A percentile compares a stretch with the other conserved stretches of the same genome.
Evolutionary conservation across 1,140 invertebrate genomes (phyloP).

Genomic region (Archegozetes longisetosus): DNA sequence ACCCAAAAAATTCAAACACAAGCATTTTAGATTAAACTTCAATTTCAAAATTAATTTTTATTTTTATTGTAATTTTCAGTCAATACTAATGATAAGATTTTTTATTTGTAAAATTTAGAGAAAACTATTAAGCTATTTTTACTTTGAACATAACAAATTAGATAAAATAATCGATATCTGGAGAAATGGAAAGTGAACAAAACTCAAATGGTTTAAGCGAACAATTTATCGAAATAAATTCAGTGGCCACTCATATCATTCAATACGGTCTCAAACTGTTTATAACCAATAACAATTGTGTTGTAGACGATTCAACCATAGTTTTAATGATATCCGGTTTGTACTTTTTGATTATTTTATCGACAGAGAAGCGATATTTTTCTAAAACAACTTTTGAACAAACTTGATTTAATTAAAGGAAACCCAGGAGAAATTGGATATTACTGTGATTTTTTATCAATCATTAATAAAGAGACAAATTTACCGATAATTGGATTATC

Average conservation of each 20-base stretch:
- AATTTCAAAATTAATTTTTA: too few relatives aligned
- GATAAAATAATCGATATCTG: too few relatives aligned
- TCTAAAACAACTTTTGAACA: neutral
- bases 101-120: too few relatives aligned
- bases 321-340: neutral
- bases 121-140: too few relatives aligned
- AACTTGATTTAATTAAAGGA: slow-evolving; percentile 1
- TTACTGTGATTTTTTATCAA: neutral
- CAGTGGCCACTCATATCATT: neutral
- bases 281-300: neutral
- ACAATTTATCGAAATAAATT: neutral
- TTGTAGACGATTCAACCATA: neutral
- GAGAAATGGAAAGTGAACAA: too few relatives aligned
- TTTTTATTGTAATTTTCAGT: too few relatives aligned
- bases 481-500: slow-evolving; percentile 8
- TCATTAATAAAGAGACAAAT: neutral
- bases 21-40: too few relatives aligned
- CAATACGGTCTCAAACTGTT: neutral
- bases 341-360: neutral
- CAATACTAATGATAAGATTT: too few relatives aligned
- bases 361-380: too few relatives aligned
- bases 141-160: too few relatives aligned
- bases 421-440: slow-evolving; percentile 8
- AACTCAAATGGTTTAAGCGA: too few relatives aligned
- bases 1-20: too few relatives aligned